These are phyloP conservation scores for Plebejus anna DNA, from an alignment of 2,888 invertebrate species.

Conservation along the genomic window DNA sequence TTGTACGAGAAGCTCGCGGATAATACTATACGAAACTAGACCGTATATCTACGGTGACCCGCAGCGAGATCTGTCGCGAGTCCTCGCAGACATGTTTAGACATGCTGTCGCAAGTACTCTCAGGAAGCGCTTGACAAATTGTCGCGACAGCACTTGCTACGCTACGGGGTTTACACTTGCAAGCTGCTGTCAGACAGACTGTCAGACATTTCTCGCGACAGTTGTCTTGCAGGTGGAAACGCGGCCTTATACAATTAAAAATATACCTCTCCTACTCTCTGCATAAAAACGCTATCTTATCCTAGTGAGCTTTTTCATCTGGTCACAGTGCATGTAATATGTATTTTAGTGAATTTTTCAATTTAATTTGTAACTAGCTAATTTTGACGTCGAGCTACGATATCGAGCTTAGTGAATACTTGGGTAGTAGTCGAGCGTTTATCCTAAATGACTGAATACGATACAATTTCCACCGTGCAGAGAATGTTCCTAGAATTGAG, in stretches of 20 bases:
- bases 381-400: constrained; percentile 21
- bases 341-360: constrained; percentile 13
- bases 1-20: no score
- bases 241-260: not conserved
- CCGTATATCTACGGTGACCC: no score
- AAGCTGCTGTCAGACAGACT: no score
- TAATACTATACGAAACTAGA: no score
- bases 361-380: constrained; percentile 24
- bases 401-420: constrained; percentile 18
- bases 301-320: constrained; percentile 26
- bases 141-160: no score
- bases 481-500: constrained; percentile 23
- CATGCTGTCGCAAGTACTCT: no score
- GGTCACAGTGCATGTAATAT: constrained; percentile 1
- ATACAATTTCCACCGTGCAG: constrained; percentile 24
- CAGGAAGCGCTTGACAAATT: no score
- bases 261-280: not conserved
- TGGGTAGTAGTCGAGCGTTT: constrained; percentile 15
- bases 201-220: no score
- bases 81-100: no score
- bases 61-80: no score
- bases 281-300: constrained; percentile 23
- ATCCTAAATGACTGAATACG: constrained; percentile 26
- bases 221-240: no score
- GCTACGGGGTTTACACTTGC: no score